Percentiles rank a stretch among this genome's conserved stretches.
phyloP scores from a whole-genome alignment of 2,888 invertebrate species.

The Micropterix aruncella region DNA sequence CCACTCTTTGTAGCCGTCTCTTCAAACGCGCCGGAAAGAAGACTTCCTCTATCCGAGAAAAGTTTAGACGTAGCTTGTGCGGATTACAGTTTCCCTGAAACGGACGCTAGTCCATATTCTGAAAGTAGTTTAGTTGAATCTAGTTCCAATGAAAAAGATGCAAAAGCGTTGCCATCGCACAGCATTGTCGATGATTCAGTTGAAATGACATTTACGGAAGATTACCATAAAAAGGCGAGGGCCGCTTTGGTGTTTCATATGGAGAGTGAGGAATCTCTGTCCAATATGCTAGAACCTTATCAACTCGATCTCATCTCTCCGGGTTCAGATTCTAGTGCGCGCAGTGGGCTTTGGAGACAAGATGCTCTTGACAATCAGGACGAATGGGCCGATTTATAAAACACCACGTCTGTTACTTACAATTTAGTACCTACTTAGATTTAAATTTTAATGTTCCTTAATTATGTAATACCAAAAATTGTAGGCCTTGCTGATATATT shows the following conservation, averaged over 20 bases:
- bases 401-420: conserved; percentile 11
- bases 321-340: conserved; percentile 18
- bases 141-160: conserved; percentile 14
- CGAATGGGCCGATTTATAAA: conserved; percentile 30
- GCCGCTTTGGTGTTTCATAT: conserved; percentile 13
- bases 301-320: conserved; percentile 29
- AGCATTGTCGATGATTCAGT: not conserved
- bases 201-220: not conserved
- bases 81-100: conserved; percentile 16
- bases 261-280: conserved; percentile 22
- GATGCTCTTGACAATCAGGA: conserved; percentile 25
- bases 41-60: conserved; percentile 5
- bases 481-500: not conserved
- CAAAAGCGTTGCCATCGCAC: not conserved
- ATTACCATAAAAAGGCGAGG: not conserved
- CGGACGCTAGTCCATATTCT: conserved; percentile 29
- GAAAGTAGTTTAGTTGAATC: conserved; percentile 29
- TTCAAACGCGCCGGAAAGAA: not conserved
- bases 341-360: conserved; percentile 33
- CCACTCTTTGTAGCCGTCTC: conserved; percentile 25
- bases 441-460: conserved; percentile 5
- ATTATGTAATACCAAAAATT: not conserved
- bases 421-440: not conserved
- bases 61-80: conserved; percentile 17
- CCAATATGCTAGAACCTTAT: conserved; percentile 31